phyloP scores from a whole-genome alignment of 2,113 vertebrate genomes.

The Rafetus swinhoei region DNA sequence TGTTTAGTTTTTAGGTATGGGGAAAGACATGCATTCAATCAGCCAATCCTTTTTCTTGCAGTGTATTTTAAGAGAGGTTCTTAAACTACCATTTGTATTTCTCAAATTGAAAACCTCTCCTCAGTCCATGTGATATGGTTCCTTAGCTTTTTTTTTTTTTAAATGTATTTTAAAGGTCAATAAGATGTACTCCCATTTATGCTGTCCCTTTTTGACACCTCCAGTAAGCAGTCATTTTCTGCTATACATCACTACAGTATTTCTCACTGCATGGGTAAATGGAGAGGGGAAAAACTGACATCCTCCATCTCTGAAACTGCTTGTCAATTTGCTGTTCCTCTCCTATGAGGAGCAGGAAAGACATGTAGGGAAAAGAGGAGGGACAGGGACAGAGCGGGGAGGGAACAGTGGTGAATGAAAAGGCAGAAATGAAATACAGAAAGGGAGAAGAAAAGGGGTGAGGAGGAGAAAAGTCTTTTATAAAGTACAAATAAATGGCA shows the following conservation, averaged over 20 bases:
- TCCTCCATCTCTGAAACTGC: neutral
- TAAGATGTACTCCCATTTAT: neutral
- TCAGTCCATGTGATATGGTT: neutral
- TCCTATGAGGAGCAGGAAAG: neutral
- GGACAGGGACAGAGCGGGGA: neutral
- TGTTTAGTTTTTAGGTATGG: neutral
- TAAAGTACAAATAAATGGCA: neutral
- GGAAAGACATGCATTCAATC: neutral
- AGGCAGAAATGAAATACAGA: neutral
- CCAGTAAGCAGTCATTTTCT: neutral
- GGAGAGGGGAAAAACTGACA: neutral
- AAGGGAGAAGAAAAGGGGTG: neutral
- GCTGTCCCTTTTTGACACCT: neutral
- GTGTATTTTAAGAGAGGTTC: neutral
- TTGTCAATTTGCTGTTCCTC: neutral
- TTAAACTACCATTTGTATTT: neutral
- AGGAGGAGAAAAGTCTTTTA: neutral
- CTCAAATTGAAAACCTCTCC: neutral
- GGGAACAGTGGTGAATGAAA: fast-evolving
- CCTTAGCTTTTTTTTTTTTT: neutral
- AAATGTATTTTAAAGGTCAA: neutral
- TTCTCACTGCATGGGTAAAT: neutral
- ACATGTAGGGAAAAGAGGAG: neutral
- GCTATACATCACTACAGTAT: neutral
- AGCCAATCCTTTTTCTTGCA: neutral